Evolutionary conservation across 2,888 invertebrate genomes (phyloP).

Genomic region (Operophtera brumata): DNA sequence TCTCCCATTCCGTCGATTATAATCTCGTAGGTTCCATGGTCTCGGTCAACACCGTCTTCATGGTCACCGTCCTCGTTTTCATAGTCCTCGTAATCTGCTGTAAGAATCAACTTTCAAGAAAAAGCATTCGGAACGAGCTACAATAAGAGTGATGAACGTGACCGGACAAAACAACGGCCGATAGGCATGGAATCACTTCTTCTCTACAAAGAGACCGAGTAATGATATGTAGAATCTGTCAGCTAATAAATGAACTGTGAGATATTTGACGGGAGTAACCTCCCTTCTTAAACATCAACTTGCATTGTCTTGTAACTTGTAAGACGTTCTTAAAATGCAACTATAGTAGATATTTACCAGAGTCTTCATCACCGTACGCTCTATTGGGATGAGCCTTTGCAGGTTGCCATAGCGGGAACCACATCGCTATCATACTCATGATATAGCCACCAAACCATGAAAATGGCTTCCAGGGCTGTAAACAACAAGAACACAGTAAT

Average conservation of each 20-base stretch:
- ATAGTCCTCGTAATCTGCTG: conserved; percentile 70
- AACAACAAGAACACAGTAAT: conserved; percentile 22
- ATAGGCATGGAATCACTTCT: too few species aligned
- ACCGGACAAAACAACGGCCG: too few species aligned
- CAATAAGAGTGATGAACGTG: too few species aligned
- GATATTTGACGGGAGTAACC: too few species aligned
- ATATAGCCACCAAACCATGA: conserved; percentile 80
- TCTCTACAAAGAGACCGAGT: too few species aligned
- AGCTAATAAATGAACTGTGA: too few species aligned
- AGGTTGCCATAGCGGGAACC: conserved; percentile 75
- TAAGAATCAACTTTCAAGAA: neutral
- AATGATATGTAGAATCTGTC: too few species aligned
- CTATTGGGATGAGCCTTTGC: conserved; percentile 53
- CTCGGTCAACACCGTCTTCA: conserved; percentile 61
- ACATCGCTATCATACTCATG: conserved; percentile 69
- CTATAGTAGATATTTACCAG: conserved; percentile 45
- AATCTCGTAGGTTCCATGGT: conserved; percentile 73
- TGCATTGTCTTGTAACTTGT: too few species aligned
- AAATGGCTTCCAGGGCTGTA: conserved; percentile 78
- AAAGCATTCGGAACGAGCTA: too few species aligned
- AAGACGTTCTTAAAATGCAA: too few species aligned
- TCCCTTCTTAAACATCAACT: too few species aligned
- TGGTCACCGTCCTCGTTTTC: conserved; percentile 65
- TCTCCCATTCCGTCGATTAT: conserved; percentile 63
- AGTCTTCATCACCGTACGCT: conserved; percentile 77